Evolutionary conservation across 2,113 vertebrate genomes (phyloP).

Genomic region (Gymnorhina tibicen): DNA sequence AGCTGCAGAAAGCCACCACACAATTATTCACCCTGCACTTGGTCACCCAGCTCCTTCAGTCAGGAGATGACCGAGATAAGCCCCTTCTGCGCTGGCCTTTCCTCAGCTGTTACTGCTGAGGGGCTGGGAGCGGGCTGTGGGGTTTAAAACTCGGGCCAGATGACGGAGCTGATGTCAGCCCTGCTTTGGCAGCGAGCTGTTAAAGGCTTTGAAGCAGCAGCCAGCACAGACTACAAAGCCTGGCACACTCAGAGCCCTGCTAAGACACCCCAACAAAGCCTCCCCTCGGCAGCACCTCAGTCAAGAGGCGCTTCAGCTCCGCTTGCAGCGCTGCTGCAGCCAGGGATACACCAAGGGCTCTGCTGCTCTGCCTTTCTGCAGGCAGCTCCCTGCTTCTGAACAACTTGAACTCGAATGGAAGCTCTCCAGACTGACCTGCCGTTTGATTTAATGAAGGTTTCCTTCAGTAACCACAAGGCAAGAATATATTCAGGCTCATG

Average conservation of each 20-base stretch:
- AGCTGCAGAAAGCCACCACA: background rate
- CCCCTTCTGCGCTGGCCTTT: background rate
- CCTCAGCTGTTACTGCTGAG: background rate
- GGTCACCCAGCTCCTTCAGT: background rate
- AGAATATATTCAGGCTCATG: background rate
- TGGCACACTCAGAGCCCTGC: background rate
- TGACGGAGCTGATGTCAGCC: background rate
- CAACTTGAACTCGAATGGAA: background rate
- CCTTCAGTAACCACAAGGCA: background rate
- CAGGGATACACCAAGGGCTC: background rate
- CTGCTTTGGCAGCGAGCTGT: background rate
- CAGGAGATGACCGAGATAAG: background rate
- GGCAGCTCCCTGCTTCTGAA: background rate
- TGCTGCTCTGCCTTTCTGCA: background rate
- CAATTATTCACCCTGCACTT: rapidly evolving
- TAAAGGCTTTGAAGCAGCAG: slow-evolving; percentile 16
- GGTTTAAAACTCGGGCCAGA: background rate
- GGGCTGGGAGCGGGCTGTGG: background rate
- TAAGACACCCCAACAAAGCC: background rate
- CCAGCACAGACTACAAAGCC: background rate
- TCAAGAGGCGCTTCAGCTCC: background rate
- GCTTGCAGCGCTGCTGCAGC: background rate
- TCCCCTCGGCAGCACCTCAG: background rate
- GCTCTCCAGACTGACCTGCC: background rate
- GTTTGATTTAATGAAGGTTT: background rate